phyloP scores from a whole-genome alignment of 2,888 invertebrate genomes.

The Lithophane semibrunnea region DNA sequence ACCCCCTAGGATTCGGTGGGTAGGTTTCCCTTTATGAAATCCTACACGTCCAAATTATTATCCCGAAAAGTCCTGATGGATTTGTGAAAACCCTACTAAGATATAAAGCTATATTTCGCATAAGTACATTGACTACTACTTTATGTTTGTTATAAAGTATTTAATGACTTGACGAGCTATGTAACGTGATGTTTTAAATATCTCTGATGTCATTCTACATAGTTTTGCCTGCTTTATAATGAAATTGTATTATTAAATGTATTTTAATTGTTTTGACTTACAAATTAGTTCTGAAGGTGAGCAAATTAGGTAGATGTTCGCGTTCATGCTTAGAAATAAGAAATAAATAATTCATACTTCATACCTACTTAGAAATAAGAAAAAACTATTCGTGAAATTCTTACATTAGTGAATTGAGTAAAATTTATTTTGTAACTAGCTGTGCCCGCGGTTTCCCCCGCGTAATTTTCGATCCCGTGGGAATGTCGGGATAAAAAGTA shows the following conservation, averaged over 20 bases:
- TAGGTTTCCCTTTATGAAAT: background rate
- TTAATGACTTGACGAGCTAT: conserved; percentile 11
- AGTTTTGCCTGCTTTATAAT: conserved; percentile 34
- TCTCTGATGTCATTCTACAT: conserved; percentile 59
- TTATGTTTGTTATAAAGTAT: background rate
- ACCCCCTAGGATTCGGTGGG: background rate
- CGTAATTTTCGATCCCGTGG: no score
- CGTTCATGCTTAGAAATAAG: conserved; percentile 1
- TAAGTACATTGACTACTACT: conserved; percentile 3
- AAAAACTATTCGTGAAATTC: no score
- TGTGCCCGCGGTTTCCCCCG: no score
- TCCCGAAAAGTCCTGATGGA: conserved; percentile 2
- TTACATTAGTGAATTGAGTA: background rate
- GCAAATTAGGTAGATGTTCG: conserved; percentile 10
- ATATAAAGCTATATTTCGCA: background rate
- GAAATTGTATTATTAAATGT: conserved; percentile 25
- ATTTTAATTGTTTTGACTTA: conserved; percentile 50
- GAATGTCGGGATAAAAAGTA: no score
- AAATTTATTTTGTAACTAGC: no score
- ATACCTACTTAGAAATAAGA: no score
- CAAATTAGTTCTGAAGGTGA: conserved; percentile 59
- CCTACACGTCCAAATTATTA: background rate
- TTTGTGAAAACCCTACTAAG: conserved; percentile 1
- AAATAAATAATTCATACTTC: background rate
- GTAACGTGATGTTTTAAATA: conserved; percentile 34